Evolutionary conservation across 2,888 invertebrate genomes (phyloP), one percentile per base, ranked within the genome.

Genomic region (Pantelozetes paolii): DNA sequence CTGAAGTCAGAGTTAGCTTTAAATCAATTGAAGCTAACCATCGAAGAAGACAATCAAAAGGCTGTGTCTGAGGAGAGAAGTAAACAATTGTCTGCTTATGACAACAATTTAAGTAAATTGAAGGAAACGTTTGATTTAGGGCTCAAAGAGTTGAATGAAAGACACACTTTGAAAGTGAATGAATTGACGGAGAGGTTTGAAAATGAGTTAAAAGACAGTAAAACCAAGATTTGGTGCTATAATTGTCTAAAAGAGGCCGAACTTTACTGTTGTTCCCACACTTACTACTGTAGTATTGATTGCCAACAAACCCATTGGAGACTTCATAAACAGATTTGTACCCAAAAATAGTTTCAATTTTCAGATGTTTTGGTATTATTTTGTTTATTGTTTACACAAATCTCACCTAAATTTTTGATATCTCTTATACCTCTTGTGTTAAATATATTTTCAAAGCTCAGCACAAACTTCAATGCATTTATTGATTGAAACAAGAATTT

Each of bases 141-240:
- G 20, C n/a, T 9, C n/a, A 48, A 48, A 20, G 5, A n/a, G 6
- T 6, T n/a, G 48, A 48, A 20, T n/a, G 48, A 2, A 48, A 48
- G 20, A 48, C 48, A 48, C 48, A 48, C n/a, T 6, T 48, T 11
- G 20, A 20, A 48, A 9, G 20, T 45, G 15, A 45, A 9, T 9
- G 13, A 13, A 20, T 48, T 48, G 48, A 9, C 3, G 20, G 9
- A n/a, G 2, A 48, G 20, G 1, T 48, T n/a, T n/a, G 20, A 48
- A 1, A 48, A n/a, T 20, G 48, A 48, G 9, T n/a, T 48, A 20
- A 48, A 18, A n/a, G 48, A 48, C 5, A 20, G 9, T n/a, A 48
- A 48, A 48, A 48, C 48, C 9, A 48, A 48, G 48, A 48, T n/a
- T 20, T 48, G 48, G 48, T 48, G 48, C 48, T 48, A 20, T n/a